Conservation (phyloP, 1,140 invertebrate species). For the Papilio glaucus region DNA sequence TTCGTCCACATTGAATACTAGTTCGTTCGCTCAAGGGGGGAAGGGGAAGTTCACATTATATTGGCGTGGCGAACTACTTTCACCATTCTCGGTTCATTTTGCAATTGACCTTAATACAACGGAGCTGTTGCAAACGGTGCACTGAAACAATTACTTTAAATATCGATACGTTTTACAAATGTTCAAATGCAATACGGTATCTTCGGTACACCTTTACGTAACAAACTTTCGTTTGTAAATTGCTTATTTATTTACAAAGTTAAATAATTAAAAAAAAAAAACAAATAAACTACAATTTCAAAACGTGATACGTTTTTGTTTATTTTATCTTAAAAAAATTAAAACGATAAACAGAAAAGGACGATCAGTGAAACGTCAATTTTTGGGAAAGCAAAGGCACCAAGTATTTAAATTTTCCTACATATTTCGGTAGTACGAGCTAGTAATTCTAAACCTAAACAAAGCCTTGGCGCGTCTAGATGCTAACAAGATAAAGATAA, state of each 20-base stretch:
- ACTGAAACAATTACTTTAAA: slow-evolving; percentile 63
- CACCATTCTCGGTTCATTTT: slow-evolving; percentile 65
- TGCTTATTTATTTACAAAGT: not conserved
- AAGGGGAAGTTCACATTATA: slow-evolving; percentile 42
- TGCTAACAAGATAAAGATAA: no score
- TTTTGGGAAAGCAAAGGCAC: no score
- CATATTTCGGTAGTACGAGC: no score
- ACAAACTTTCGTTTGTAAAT: slow-evolving; percentile 34
- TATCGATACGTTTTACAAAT: slow-evolving; percentile 51
- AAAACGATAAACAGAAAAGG: no score
- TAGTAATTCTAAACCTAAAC: no score
- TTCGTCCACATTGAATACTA: not conserved
- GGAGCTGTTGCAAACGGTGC: slow-evolving; percentile 55
- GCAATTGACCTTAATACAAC: slow-evolving; percentile 67
- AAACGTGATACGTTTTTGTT: no score
- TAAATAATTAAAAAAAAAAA: not conserved
- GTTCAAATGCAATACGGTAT: slow-evolving; percentile 19
- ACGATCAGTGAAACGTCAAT: no score
- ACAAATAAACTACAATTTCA: no score
- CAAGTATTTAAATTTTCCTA: no score
- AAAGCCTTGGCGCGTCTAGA: no score
- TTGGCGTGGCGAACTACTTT: slow-evolving; percentile 65
- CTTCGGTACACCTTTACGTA: not conserved
- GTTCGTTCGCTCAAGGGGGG: not conserved
- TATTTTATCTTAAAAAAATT: not conserved